Conservation (phyloP, 2,888 invertebrate genomes). For the Peribatodes rhomboidaria region DNA sequence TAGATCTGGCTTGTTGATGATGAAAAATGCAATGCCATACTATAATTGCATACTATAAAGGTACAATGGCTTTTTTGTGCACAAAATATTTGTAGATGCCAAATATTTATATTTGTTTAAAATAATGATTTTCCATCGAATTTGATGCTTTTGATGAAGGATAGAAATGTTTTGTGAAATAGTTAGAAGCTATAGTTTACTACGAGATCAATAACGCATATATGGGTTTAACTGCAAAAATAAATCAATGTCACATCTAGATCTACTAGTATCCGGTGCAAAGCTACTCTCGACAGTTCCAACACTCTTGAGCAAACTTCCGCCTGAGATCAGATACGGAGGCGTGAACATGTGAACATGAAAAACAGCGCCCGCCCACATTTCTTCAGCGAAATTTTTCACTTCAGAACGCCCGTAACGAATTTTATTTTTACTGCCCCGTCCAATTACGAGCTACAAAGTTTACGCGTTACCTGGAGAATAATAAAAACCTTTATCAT, state of each 20-base stretch:
- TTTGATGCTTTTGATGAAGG: neutral
- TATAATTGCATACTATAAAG: too few relatives aligned
- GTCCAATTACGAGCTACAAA: slow-evolving; percentile 61
- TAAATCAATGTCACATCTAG: slow-evolving; percentile 13
- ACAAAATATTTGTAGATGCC: too few relatives aligned
- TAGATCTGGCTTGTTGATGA: too few relatives aligned
- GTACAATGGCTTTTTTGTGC: too few relatives aligned
- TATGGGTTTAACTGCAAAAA: neutral
- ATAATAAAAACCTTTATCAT: slow-evolving; percentile 69
- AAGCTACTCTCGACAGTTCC: slow-evolving; percentile 47
- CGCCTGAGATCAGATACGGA: slow-evolving; percentile 46
- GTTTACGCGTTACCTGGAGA: slow-evolving; percentile 64
- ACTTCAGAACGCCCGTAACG: slow-evolving; percentile 42
- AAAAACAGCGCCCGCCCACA: slow-evolving; percentile 19
- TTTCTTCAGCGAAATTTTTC: slow-evolving; percentile 25
- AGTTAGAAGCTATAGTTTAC: neutral
- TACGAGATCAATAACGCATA: neutral
- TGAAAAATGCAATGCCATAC: too few relatives aligned
- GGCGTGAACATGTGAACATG: slow-evolving; percentile 20
- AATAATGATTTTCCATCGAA: too few relatives aligned
- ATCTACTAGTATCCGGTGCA: slow-evolving; percentile 22
- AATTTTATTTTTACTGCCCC: slow-evolving; percentile 57
- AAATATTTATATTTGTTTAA: too few relatives aligned
- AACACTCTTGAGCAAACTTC: slow-evolving; percentile 43
- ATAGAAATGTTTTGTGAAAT: neutral